Evolutionary conservation across 2,113 vertebrate genomes (phyloP), one percentile per base, ranked within the genome.

Genomic region (Rhinogobius similis): DNA sequence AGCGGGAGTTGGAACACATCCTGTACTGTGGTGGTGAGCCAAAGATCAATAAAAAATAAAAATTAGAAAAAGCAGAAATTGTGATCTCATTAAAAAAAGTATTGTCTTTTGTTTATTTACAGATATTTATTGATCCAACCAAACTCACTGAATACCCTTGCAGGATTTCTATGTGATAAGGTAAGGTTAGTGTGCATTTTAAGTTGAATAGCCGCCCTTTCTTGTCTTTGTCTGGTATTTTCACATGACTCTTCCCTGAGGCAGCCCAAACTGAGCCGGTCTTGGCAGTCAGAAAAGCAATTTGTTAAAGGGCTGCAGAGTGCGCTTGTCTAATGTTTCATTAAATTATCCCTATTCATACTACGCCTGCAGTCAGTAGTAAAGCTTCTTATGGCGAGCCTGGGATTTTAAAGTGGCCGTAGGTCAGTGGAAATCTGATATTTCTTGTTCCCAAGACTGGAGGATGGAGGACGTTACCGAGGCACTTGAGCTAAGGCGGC

Each of bases 261-360:
- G 83, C 76, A 66, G 67, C 73, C n/a, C 29, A 71, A 76, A 78
- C 56, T 69, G 73, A 82, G 75, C 77, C 53, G 46, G 77, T 75
- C 78, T 76, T 77, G 68, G 71, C 78, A 81, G 75, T 78, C 72
- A 74, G 48, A 73, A 71, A 79, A 79, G 82, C 87, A 90, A 89
- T 91, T 89, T 91, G 82, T 88, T 90, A 83, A 90, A 87, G 86
- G 84, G 87, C 85, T 83, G 81, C 79, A 67, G 85, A 92, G 86
- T 81, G 87, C 81, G 79, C 85, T 90, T 78, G 67, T 86, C 83
- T 86, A 86, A 90, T 86, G 83, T 90, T 91, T 91, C 85, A 90
- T 88, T 91, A 87, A 92, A 91, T 90, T 77, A 90, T 89, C 82
- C 81, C 79, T 82, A 82, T 90, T 90, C 85, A 80, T 68, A 74